Conservation (phyloP, 2,888 invertebrate genomes). For the Molanna angustata region DNA sequence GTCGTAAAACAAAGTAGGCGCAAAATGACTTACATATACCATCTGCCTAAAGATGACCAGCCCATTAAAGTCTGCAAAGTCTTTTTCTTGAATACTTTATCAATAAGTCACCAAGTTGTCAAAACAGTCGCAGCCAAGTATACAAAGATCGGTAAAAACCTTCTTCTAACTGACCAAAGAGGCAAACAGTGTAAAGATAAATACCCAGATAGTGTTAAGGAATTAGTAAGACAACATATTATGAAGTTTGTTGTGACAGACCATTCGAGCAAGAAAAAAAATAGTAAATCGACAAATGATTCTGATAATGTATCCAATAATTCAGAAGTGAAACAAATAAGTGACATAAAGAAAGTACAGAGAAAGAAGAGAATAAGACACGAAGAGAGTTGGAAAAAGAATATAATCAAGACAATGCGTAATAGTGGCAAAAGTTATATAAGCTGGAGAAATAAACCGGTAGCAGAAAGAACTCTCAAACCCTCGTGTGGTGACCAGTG, state of each 20-base stretch:
- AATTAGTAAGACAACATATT: neutral
- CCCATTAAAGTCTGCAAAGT: slow-evolving; percentile 1
- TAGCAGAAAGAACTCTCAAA: slow-evolving; percentile 2
- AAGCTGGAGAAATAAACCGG: neutral
- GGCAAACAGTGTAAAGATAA: slow-evolving; percentile 2
- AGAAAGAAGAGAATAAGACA: slow-evolving; percentile 3
- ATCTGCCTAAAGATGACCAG: neutral
- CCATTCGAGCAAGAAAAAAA: neutral
- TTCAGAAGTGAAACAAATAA: neutral
- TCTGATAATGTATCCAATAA: neutral
- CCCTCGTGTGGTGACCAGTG: neutral
- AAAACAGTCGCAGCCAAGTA: slow-evolving; percentile 5
- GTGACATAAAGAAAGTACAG: neutral
- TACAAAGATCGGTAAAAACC: neutral
- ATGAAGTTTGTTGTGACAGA: slow-evolving; percentile 4
- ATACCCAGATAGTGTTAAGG: slow-evolving; percentile 1
- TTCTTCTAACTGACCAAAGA: neutral
- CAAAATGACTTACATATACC: slow-evolving; percentile 2
- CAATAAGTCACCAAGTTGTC: slow-evolving; percentile 2
- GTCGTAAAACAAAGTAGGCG: neutral
- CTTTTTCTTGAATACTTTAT: neutral
- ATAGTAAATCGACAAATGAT: neutral
- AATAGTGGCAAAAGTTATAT: slow-evolving; percentile 1
- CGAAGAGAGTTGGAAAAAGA: slow-evolving; percentile 1
- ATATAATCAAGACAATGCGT: neutral